phyloP scores from a whole-genome alignment of 2,797 vertebrate species.

The Lithobates sylvaticus region DNA sequence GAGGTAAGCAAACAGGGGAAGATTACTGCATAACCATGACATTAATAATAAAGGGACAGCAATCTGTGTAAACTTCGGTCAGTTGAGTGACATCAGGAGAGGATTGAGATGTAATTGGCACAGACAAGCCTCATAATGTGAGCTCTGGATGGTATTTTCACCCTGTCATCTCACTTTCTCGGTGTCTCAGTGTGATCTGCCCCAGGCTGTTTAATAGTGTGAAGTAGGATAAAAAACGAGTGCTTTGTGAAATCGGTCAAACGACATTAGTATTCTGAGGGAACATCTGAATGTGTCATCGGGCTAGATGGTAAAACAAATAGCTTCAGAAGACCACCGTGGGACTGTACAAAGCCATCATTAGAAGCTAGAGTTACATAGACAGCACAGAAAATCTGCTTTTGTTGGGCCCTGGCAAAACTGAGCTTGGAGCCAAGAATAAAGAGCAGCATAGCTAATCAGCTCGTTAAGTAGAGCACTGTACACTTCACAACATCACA shows the following conservation, averaged over 20 bases:
- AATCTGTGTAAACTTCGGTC: background rate
- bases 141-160: conserved; percentile 38
- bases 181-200: conserved; percentile 53
- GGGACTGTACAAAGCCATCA: conserved; percentile 58
- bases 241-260: conserved; percentile 54
- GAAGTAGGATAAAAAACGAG: conserved; percentile 57
- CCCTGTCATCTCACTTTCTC: conserved; percentile 44
- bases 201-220: conserved; percentile 24
- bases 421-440: conserved; percentile 44
- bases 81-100: background rate
- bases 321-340: conserved; percentile 60
- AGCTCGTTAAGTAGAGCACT: conserved; percentile 53
- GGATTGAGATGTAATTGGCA: conserved; percentile 34
- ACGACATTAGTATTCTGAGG: conserved; percentile 63
- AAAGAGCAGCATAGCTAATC: conserved; percentile 60
- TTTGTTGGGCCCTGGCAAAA: conserved; percentile 56
- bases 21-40: no score
- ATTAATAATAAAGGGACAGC: background rate
- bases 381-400: conserved; percentile 50
- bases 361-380: conserved; percentile 44
- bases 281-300: conserved; percentile 43
- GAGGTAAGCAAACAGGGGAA: no score
- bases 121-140: conserved; percentile 16
- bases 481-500: conserved; percentile 56
- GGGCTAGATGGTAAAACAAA: conserved; percentile 43